These are phyloP conservation scores for Cheilosia vulpina DNA, from an alignment of 2,888 invertebrate genomes.

Conservation along the genomic window DNA sequence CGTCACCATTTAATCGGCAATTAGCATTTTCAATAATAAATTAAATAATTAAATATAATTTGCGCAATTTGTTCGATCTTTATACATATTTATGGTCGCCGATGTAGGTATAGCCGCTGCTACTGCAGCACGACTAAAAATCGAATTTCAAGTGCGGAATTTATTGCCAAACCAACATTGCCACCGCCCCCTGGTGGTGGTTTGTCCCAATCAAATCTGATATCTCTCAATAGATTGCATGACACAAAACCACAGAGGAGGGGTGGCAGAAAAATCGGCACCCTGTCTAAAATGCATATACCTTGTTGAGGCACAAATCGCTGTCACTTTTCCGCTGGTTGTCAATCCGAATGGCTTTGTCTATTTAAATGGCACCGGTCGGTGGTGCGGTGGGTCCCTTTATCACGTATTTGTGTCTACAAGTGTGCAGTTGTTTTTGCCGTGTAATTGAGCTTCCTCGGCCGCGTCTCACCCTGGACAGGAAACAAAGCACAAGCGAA, in stretches of 20 bases:
- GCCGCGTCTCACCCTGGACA: not conserved
- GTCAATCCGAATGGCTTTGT: conserved; percentile 14
- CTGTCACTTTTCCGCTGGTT: conserved; percentile 21
- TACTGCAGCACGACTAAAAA: too few species aligned
- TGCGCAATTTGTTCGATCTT: conserved; percentile 50
- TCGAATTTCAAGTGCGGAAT: conserved; percentile 62
- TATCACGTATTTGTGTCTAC: conserved; percentile 10
- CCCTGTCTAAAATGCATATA: conserved; percentile 13
- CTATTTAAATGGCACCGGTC: conserved; percentile 27
- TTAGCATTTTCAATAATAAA: conserved; percentile 65
- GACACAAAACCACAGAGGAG: conserved; percentile 15
- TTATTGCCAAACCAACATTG: conserved; percentile 30
- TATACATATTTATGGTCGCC: conserved; percentile 21
- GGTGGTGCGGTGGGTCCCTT: conserved; percentile 19
- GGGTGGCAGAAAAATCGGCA: conserved; percentile 2
- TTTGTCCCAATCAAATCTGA: conserved; percentile 53
- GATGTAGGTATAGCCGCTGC: not conserved
- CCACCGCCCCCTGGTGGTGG: not conserved
- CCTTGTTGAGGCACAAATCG: conserved; percentile 20
- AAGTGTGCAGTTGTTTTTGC: conserved; percentile 13
- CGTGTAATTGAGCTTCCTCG: conserved; percentile 7
- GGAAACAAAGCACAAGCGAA: conserved; percentile 52
- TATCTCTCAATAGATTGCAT: conserved; percentile 41
- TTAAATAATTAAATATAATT: conserved; percentile 72
- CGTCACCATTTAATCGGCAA: conserved; percentile 53